Conservation (phyloP, 2,888 invertebrate genomes). For the Spodoptera picta region DNA sequence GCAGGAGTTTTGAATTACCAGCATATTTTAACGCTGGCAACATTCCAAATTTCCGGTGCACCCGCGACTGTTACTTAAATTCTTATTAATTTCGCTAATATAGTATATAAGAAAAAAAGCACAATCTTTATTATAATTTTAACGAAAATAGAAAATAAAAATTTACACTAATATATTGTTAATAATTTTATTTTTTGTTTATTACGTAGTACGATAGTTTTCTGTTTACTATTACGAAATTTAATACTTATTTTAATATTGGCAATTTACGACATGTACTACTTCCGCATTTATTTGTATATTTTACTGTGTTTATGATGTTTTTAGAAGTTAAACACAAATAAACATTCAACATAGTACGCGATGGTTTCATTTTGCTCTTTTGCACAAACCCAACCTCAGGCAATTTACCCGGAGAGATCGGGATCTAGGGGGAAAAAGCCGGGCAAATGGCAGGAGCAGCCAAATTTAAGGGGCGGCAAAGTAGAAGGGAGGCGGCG, state of each 20-base stretch:
- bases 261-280: slow-evolving; percentile 76
- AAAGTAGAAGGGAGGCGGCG: no score
- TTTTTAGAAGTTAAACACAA: slow-evolving; percentile 85
- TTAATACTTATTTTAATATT: slow-evolving; percentile 76
- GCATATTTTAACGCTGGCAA: slow-evolving; percentile 69
- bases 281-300: slow-evolving; percentile 86
- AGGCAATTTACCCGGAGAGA: no score
- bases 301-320: slow-evolving; percentile 86
- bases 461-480: no score
- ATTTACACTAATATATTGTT: slow-evolving; percentile 86
- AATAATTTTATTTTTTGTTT: slow-evolving; percentile 86
- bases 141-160: slow-evolving; percentile 75
- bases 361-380: slow-evolving; percentile 53
- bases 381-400: no score
- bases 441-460: no score
- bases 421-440: no score
- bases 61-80: slow-evolving; percentile 63
- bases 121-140: slow-evolving; percentile 83
- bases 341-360: slow-evolving; percentile 88
- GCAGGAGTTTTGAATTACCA: slow-evolving; percentile 60
- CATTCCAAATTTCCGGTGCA: slow-evolving; percentile 65
- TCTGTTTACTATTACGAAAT: slow-evolving; percentile 71
- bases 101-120: slow-evolving; percentile 83
- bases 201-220: slow-evolving; percentile 72
- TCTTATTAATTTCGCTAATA: slow-evolving; percentile 84